Base-by-base conservation (phyloP, 2,113 vertebrate species). In the Lamprologus lemairii region DNA sequence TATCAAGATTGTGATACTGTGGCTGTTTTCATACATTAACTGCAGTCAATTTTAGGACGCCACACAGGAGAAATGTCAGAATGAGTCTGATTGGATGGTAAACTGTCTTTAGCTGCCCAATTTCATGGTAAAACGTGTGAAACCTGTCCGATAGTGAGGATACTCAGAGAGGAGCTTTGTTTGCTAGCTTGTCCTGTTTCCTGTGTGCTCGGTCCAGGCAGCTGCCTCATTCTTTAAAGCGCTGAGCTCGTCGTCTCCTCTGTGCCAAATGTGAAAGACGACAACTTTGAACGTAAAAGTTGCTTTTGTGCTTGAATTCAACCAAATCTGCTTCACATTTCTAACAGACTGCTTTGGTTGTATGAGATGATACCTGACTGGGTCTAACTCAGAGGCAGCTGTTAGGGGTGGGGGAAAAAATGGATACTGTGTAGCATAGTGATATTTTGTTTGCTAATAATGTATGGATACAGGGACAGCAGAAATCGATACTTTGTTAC, bases 51-150 rank as follows among this genome's bases (percentile, higher is more conserved):
- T 71, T 23, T 71, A n/a, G 60, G 6, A 71, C 1, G 0, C 14
- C 6, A 28, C 7, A 17, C 8, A 1, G 2, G 42, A 45, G 13
- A 17, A 7, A 26, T 45, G 14, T 49, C 23, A 75, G 23, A 47
- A 28, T 49, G 0, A 4, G 7, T 71, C 63, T 10, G 37, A 45
- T 26, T 23, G 8, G n/a, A 26, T 45, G 37, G 0, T 73, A 10
- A 73, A 73, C 4, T 0, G 21, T 73, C 68, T 73, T 75, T 2
- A 75, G 14, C 9, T 17, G 6, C 42, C 1, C 0, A 2, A 14
- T 1, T 23, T 9, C 35, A 40, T 47, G 9, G 42, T 26, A 28
- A 26, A 75, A 5, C 1, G 1, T 47, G 14, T 0, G 9, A 75
- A 19, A 28, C 6, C 16, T 49, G 71, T 49, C 14, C 1, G 5